A percentile compares a stretch with the other conserved stretches of the same genome.
Conservation (phyloP, 2,888 invertebrate genomes). For the Melinaea menophilus region DNA sequence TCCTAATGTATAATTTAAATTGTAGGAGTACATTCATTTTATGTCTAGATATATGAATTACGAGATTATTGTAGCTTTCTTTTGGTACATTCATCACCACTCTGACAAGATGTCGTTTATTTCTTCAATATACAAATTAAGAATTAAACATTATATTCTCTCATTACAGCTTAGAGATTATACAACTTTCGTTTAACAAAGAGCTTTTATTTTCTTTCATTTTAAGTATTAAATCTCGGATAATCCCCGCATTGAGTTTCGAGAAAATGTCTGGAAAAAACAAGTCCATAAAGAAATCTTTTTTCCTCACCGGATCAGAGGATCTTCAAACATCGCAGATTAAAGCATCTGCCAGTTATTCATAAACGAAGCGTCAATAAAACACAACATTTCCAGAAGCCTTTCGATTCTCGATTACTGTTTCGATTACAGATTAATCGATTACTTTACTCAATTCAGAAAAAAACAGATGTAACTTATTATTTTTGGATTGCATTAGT, state of each 20-base stretch:
- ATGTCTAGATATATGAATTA: no score
- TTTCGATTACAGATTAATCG: slow-evolving; percentile 41
- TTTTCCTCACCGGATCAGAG: slow-evolving; percentile 13
- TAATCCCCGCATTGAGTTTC: slow-evolving; percentile 11
- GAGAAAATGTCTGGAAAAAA: slow-evolving; percentile 8
- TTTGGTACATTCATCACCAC: no score
- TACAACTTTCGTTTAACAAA: neutral
- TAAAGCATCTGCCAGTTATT: no score
- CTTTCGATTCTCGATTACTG: slow-evolving; percentile 31
- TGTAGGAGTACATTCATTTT: no score
- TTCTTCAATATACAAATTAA: no score
- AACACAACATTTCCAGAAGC: slow-evolving; percentile 24
- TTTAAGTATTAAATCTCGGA: slow-evolving; percentile 11
- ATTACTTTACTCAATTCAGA: slow-evolving; percentile 20
- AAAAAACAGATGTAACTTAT: no score
- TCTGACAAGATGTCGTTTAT: no score
- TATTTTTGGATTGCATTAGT: no score
- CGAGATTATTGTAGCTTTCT: no score
- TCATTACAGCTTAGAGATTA: neutral
- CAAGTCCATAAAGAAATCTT: slow-evolving; percentile 9
- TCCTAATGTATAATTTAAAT: no score
- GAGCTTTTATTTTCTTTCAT: slow-evolving; percentile 5
- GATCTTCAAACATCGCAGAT: slow-evolving; percentile 11
- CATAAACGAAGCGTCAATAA: no score
- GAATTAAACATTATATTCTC: no score